Evolutionary conservation across 2,888 invertebrate species (phyloP).

Genomic region (Hoplodrina blanda): DNA sequence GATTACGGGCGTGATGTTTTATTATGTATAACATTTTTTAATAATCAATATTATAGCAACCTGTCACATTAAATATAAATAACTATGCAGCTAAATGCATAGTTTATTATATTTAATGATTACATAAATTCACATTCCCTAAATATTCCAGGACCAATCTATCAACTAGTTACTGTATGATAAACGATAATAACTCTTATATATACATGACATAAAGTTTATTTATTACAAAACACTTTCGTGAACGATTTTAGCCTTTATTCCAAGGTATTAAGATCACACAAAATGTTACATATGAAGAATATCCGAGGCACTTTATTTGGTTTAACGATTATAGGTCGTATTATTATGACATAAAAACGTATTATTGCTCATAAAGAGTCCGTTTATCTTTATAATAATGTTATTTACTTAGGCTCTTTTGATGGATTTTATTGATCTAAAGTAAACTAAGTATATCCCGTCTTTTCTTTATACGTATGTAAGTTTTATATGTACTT

Average conservation of each 20-base stretch:
- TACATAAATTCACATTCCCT: not conserved
- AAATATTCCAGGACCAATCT: slow-evolving; percentile 5
- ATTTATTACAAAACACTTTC: not conserved
- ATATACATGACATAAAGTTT: not conserved
- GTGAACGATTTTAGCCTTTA: slow-evolving; percentile 9
- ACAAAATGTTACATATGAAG: slow-evolving; percentile 4
- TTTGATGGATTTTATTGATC: not conserved
- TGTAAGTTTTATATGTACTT: too few species aligned
- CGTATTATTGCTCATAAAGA: slow-evolving; percentile 28
- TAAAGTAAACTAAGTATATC: not conserved
- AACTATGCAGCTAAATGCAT: slow-evolving; percentile 1
- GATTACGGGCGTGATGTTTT: too few species aligned
- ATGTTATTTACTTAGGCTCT: slow-evolving; percentile 11
- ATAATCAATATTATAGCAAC: not conserved
- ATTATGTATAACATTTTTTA: too few species aligned
- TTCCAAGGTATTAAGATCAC: slow-evolving; percentile 1
- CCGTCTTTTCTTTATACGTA: too few species aligned
- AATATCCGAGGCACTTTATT: not conserved
- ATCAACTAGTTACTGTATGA: slow-evolving; percentile 15
- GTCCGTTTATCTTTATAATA: slow-evolving; percentile 28
- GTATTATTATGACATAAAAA: slow-evolving; percentile 18
- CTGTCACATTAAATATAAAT: slow-evolving; percentile 18
- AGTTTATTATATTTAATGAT: too few species aligned
- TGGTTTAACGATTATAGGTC: slow-evolving; percentile 29
- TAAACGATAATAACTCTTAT: slow-evolving; percentile 30